phyloP scores from a whole-genome alignment of 1,140 invertebrate genomes.

The Drosophila pseudoobscura region DNA sequence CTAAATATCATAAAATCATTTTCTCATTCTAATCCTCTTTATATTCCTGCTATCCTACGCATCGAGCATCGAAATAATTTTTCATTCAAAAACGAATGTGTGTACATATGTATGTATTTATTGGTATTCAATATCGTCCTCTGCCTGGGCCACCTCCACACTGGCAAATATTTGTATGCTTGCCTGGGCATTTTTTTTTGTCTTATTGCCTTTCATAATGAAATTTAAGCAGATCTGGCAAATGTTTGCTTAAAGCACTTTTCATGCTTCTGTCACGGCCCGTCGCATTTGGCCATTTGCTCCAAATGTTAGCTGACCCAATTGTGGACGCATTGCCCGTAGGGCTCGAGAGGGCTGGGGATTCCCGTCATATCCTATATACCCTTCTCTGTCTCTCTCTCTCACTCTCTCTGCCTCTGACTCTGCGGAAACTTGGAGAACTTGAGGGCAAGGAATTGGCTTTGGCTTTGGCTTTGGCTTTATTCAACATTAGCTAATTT shows the following conservation, averaged over 20 bases:
- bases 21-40: too few relatives aligned
- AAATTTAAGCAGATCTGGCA: constrained; percentile 38
- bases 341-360: background rate
- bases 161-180: background rate
- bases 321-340: constrained; percentile 45
- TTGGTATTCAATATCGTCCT: background rate
- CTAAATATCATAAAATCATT: too few relatives aligned
- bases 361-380: too few relatives aligned
- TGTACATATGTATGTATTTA: too few relatives aligned
- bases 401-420: background rate
- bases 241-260: constrained; percentile 53
- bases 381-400: background rate
- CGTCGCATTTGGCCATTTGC: constrained; percentile 67
- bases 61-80: too few relatives aligned
- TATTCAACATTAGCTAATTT: constrained; percentile 80
- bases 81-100: too few relatives aligned
- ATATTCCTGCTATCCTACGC: too few relatives aligned
- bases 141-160: background rate
- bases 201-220: constrained; percentile 1
- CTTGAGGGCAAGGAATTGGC: constrained; percentile 60
- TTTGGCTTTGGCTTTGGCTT: constrained; percentile 54
- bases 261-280: constrained; percentile 56
- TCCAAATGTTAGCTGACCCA: constrained; percentile 76
- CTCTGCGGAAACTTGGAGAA: constrained; percentile 25
- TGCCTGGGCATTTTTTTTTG: background rate